Conservation (phyloP, 2,113 vertebrate genomes). For the Lophotis ruficrista region DNA sequence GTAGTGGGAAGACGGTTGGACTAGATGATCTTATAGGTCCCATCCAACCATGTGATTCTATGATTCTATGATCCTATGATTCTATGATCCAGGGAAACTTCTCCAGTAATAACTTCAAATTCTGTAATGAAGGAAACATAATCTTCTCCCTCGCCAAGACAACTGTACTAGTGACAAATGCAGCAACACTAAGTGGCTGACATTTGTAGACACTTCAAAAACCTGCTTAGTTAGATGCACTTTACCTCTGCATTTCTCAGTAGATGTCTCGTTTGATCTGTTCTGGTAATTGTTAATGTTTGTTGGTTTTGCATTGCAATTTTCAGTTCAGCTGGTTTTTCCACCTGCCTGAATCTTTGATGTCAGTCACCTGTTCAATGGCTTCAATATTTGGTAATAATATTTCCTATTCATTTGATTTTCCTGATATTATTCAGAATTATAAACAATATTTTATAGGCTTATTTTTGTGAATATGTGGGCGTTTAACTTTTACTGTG, state of each 20-base stretch:
- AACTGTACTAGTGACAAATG: conserved; percentile 25
- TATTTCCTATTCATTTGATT: not conserved
- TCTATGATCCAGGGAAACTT: not conserved
- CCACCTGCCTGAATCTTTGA: not conserved
- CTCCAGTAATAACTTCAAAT: conserved; percentile 41
- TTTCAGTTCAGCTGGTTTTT: conserved; percentile 14
- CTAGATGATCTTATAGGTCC: too few species aligned
- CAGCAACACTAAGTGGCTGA: not conserved
- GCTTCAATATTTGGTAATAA: not conserved
- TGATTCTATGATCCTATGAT: too few species aligned
- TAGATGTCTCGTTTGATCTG: conserved; percentile 4
- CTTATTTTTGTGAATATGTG: conserved; percentile 22
- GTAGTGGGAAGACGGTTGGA: too few species aligned
- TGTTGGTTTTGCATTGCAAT: not conserved
- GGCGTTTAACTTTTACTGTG: conserved; percentile 24
- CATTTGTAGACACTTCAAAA: conserved; percentile 17
- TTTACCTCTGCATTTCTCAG: conserved; percentile 7
- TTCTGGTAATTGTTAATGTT: conserved; percentile 26
- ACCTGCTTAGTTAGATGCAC: not conserved
- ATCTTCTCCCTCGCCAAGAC: conserved; percentile 13
- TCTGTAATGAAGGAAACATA: conserved; percentile 47
- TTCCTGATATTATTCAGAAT: not conserved
- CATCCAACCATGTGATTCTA: too few species aligned
- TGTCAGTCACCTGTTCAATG: not conserved
- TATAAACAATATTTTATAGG: conserved; percentile 51